These are phyloP conservation scores for Mormyrops boulengeri DNA, from an alignment of 2,797 vertebrate species.

Conservation along the genomic window DNA sequence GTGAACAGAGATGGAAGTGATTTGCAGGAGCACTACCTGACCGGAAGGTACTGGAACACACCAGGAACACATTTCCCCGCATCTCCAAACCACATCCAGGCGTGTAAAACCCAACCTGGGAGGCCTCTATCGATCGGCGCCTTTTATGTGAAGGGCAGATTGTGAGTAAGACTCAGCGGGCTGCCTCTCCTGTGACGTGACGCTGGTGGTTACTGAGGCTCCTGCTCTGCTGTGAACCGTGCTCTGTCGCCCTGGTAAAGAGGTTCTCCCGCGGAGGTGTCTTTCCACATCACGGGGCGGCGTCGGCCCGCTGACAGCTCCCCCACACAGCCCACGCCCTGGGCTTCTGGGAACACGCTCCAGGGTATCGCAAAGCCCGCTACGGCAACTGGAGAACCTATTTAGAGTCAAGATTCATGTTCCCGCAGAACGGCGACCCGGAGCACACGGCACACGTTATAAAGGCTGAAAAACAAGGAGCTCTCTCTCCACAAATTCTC, in stretches of 20 bases:
- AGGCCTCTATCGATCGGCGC: slow-evolving; percentile 17
- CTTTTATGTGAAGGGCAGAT: slow-evolving; percentile 29
- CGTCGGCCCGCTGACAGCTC: neutral
- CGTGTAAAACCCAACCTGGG: slow-evolving; percentile 15
- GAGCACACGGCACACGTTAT: neutral
- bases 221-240: neutral
- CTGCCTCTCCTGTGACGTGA: neutral
- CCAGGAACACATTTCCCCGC: neutral
- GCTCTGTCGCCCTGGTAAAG: neutral
- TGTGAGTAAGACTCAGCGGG: slow-evolving; percentile 3
- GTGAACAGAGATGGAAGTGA: neutral
- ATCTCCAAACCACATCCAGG: slow-evolving; percentile 26
- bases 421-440: neutral
- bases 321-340: neutral
- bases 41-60: neutral
- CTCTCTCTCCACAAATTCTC: neutral
- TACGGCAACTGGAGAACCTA: neutral
- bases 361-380: neutral
- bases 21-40: neutral
- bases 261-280: neutral
- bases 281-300: neutral
- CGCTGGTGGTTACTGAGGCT: neutral
- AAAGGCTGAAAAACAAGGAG: neutral
- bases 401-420: neutral
- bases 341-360: neutral